Evolutionary conservation across 2,888 invertebrate genomes (phyloP).

Genomic region (Oligia strigilis): DNA sequence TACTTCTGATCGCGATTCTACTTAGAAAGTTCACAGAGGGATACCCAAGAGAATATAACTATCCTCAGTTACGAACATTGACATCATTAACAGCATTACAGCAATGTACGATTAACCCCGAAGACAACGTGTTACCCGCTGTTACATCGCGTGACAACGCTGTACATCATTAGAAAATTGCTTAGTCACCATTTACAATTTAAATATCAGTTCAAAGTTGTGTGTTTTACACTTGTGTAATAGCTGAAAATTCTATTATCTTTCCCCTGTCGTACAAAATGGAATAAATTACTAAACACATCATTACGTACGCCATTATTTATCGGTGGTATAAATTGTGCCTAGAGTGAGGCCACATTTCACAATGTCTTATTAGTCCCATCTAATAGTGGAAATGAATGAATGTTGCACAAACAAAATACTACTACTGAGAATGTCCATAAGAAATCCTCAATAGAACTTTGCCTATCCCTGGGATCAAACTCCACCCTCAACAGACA

Average conservation of each 20-base stretch:
- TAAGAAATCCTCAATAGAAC: too few relatives aligned
- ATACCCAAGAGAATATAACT: background rate
- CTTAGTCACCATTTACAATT: background rate
- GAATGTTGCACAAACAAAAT: background rate
- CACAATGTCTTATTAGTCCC: background rate
- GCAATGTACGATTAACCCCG: background rate
- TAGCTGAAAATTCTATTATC: background rate
- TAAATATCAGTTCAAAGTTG: background rate
- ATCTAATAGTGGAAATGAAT: background rate
- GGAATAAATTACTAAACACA: too few relatives aligned
- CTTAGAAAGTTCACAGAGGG: background rate
- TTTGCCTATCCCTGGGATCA: background rate
- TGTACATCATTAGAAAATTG: background rate
- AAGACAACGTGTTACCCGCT: background rate
- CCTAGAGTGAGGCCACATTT: background rate
- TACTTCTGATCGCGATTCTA: background rate
- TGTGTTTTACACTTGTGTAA: background rate
- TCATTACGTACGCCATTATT: background rate
- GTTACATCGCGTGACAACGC: background rate
- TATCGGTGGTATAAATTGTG: background rate
- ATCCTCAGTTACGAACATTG: constrained; percentile 2
- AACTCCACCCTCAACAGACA: background rate
- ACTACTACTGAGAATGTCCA: background rate
- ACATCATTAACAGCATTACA: background rate
- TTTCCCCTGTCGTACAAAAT: background rate